Conservation (phyloP, 2,888 invertebrate species). For the Girardia tigrina region DNA sequence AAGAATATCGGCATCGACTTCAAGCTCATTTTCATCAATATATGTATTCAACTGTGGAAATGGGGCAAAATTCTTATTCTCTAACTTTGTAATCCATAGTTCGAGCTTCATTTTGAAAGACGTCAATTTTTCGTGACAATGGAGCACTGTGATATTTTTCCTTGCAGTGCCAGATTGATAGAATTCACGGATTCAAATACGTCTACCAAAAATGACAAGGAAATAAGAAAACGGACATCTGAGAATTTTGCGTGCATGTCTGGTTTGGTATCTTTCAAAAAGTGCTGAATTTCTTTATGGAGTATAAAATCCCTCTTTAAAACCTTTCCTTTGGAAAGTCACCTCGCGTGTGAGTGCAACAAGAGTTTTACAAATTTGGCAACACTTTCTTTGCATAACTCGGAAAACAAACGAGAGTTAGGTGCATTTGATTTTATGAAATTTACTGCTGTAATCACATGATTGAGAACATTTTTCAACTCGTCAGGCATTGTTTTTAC, state of each 20-base stretch:
- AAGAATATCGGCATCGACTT: conserved; percentile 23
- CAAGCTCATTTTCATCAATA: conserved; percentile 25
- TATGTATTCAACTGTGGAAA: conserved; percentile 23
- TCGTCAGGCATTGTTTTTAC: not conserved
- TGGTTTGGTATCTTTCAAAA: conserved; percentile 21
- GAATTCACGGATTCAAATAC: conserved; percentile 30
- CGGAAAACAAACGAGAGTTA: conserved; percentile 29
- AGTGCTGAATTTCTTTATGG: conserved; percentile 27
- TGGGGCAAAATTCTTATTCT: conserved; percentile 26
- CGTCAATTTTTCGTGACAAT: conserved; percentile 32
- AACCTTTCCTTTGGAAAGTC: conserved; percentile 23
- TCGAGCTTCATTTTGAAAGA: conserved; percentile 32
- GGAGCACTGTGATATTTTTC: conserved; percentile 30
- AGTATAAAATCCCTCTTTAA: conserved; percentile 28
- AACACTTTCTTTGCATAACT: conserved; percentile 31
- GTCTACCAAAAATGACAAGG: conserved; percentile 27
- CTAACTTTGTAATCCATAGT: conserved; percentile 28
- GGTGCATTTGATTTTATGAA: conserved; percentile 27
- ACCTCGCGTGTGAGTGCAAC: conserved; percentile 32
- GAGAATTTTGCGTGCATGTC: conserved; percentile 29
- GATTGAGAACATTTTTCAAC: conserved; percentile 9
- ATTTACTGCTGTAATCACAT: conserved; percentile 54
- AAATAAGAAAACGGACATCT: conserved; percentile 18
- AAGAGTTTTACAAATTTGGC: conserved; percentile 27
- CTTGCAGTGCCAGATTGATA: conserved; percentile 20